Base-by-base conservation (phyloP, 2,888 invertebrate genomes). In the Steinernema hermaphroditum region DNA sequence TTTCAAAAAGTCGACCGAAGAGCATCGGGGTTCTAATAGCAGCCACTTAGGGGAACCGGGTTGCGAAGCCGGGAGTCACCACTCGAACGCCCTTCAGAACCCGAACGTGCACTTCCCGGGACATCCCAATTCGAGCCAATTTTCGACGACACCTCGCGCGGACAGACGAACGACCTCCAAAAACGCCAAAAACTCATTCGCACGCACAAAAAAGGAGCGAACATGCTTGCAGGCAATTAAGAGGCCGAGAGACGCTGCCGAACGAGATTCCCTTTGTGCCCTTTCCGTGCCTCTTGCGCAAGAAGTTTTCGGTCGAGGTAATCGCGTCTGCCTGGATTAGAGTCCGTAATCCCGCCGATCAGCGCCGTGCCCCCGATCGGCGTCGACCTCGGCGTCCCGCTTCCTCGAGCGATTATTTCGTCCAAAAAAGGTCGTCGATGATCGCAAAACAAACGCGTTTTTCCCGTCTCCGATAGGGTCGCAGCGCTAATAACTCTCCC, bases 121-220 rank as follows among this genome's bases (percentile, higher is more conserved):
- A 54, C 22, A 24, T 24, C 24, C 24, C 27, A 54, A 54, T 27
- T 54, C 6, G 24, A 54, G 54, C 54, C 54, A 22, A 54, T 54
- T 54, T 54, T 2, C 54, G 19, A 6, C 14, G 54, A 54, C 14
- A 54, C 54, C 27, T 12, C 24, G 54, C 49, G 54, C 54, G n/a
- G 54, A 16, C 54, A 54, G 54, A 54, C 54, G 54, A 22, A 27
- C 54, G 54, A 54, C 54, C 54, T 54, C 22, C 54, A 54, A 54
- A 54, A 27, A 27, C 54, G 54, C 54, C 54, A 54, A 54, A 54
- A 54, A 54, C 54, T 54, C 54, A 54, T 54, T 54, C 54, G 54
- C 54, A 54, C 54, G 54, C 54, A 6, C 6, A 14, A 54, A 54
- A 54, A 54, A 54, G 54, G 54, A 54, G 54, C 27, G 54, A 24